phyloP scores from a whole-genome alignment of 2,888 invertebrate genomes.

The Folsomia candida region DNA sequence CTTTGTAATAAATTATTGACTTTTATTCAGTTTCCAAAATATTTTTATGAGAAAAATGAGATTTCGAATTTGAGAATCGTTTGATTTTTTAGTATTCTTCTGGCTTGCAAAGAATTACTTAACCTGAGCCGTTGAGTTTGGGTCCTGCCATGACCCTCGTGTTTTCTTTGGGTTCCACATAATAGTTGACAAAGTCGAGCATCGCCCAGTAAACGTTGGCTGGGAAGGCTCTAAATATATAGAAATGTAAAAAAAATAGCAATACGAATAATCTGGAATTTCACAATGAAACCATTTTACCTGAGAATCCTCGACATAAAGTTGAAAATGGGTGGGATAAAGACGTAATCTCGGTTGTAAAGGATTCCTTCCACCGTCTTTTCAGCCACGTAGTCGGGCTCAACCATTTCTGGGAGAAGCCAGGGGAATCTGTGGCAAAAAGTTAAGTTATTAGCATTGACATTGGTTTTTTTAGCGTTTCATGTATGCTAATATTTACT shows the following conservation, averaged over 20 bases:
- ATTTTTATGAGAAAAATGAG: too few species aligned
- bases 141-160: not conserved
- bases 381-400: conserved; percentile 61
- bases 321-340: conserved; percentile 63
- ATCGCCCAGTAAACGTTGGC: conserved; percentile 15
- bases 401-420: conserved; percentile 56
- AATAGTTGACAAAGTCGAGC: conserved; percentile 21
- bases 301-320: conserved; percentile 19
- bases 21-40: too few species aligned
- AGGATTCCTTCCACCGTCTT: conserved; percentile 64
- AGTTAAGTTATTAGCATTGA: too few species aligned
- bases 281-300: conserved; percentile 12
- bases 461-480: too few species aligned
- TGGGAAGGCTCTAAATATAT: conserved; percentile 19
- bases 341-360: conserved; percentile 64
- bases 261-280: not conserved
- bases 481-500: too few species aligned
- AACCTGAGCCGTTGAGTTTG: too few species aligned
- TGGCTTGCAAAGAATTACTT: too few species aligned
- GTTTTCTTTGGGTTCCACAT: conserved; percentile 26
- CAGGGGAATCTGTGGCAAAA: conserved; percentile 29
- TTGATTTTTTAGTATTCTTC: too few species aligned
- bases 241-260: not conserved
- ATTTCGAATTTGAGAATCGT: too few species aligned
- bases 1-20: too few species aligned